Conservation (phyloP, 2,113 vertebrate species). For the Mohoua ochrocephala region DNA sequence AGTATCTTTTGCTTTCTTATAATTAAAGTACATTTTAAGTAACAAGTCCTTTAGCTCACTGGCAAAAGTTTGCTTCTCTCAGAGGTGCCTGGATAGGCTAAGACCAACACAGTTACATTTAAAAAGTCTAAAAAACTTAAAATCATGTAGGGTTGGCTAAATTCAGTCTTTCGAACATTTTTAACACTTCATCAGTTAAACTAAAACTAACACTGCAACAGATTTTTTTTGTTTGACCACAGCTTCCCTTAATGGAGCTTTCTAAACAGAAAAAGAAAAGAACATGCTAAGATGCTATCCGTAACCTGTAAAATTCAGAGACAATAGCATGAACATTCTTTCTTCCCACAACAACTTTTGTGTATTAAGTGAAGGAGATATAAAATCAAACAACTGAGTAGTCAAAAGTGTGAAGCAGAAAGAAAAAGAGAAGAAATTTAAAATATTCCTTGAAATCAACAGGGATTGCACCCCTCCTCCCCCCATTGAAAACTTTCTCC, state of each 20-base stretch:
- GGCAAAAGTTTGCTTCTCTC: background rate
- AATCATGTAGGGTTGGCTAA: background rate
- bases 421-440: background rate
- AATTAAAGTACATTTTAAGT: background rate
- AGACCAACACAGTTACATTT: background rate
- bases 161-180: background rate
- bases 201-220: background rate
- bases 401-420: background rate
- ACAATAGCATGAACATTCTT: background rate
- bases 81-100: background rate
- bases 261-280: background rate
- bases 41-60: background rate
- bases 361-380: background rate
- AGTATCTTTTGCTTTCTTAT: background rate
- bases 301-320: background rate
- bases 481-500: background rate
- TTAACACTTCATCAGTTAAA: background rate
- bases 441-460: background rate
- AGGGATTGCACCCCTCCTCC: fast-evolving
- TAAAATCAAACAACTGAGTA: background rate
- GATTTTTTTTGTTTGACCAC: background rate
- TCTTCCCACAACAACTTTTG: background rate
- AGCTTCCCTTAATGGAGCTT: background rate
- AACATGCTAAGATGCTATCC: background rate
- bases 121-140: background rate